Evolutionary conservation across 2,888 invertebrate species (phyloP), one percentile per base, ranked within the genome.

Genomic region (Kryphioiulus occultus): DNA sequence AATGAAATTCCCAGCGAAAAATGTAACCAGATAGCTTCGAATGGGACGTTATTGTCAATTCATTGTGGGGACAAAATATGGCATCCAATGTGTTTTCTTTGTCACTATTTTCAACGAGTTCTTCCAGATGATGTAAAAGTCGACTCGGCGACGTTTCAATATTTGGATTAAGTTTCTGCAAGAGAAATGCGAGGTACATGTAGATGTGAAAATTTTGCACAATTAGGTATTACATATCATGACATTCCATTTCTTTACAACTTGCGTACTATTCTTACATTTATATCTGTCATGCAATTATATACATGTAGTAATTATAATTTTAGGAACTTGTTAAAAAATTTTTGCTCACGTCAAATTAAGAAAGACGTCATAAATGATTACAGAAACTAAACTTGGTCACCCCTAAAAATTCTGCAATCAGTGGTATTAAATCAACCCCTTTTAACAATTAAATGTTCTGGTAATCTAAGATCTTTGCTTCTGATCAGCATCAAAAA

Each of bases 91-190:
- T 82, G 78, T 83, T 30, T 32, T 87, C 30, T 44, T 17, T 85
- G 32, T 30, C 32, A 84, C 84, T 84, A 30, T 84, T 39, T 39
- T n/a, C 44, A 85, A 85, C 39, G 30, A 85, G n/a, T 44, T 85
- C 30, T 17, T 53, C 17, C 22, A 87, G 78, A 22, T 87, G 87
- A 82, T 78, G 22, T n/a, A 87, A 78, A 22, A 87, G 44, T 26
- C 87, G 17, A 19, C 83, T 59, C 9, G 39, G 15, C 5, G 87
- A 59, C 10, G 42, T 82, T 82, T 87, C 87, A 22, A 87, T 87
- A 32, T 39, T 82, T 2, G 87, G 87, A 87, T 87, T 87, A 26
- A 87, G 44, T 32, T 26, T 82, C 87, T 87, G 47, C 10, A 85
- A 85, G 7, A 44, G 42, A 85, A 42, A 85, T 19, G 22, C 9